Conservation (phyloP, 2,113 vertebrate genomes). For the Lontra canadensis region DNA sequence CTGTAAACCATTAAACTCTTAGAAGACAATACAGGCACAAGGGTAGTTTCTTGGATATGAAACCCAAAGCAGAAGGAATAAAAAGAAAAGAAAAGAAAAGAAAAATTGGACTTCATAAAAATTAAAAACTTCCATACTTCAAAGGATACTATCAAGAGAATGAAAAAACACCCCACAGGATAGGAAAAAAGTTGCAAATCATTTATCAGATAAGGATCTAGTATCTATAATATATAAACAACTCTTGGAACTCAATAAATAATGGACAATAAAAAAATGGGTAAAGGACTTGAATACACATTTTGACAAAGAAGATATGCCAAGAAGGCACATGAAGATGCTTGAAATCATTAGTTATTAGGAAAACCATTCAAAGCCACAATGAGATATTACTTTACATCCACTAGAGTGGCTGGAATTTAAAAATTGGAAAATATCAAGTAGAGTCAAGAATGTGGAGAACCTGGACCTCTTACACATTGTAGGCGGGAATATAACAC, state of each 20-base stretch:
- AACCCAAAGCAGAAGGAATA: not conserved
- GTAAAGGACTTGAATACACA: not conserved
- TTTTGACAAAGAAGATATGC: not conserved
- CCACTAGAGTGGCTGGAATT: not conserved
- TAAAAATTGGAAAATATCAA: not conserved
- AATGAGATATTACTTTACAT: not conserved
- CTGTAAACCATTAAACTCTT: not conserved
- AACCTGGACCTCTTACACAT: not conserved
- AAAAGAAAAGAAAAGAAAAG: not conserved
- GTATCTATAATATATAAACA: not conserved
- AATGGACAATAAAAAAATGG: not conserved
- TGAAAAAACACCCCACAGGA: not conserved
- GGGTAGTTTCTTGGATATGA: not conserved
- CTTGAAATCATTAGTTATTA: not conserved
- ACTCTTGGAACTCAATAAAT: not conserved
- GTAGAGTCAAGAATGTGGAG: not conserved
- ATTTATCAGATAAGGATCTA: not conserved
- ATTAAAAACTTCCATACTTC: not conserved
- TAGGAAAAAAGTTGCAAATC: not conserved
- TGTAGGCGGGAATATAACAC: not conserved
- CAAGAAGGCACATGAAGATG: not conserved
- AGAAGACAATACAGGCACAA: not conserved
- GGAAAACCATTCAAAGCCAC: not conserved
- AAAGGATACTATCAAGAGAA: not conserved
- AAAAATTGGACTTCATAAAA: not conserved